A percentile compares a stretch with the other conserved stretches of the same genome.
Evolutionary conservation across 2,888 invertebrate genomes (phyloP).

Genomic region (Scaptomyza caliginosa): DNA sequence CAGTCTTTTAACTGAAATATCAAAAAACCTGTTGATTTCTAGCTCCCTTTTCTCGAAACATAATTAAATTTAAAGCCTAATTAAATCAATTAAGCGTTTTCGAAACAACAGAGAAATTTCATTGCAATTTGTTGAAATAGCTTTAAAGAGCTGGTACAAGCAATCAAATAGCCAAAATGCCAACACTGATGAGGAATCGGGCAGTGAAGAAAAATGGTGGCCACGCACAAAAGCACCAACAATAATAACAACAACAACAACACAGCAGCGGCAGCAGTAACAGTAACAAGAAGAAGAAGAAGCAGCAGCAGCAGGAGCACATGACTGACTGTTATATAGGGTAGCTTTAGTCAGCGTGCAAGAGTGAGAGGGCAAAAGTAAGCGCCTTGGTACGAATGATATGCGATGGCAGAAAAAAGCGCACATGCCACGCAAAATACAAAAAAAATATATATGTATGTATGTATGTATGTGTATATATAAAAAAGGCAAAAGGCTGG

Average conservation of each 20-base stretch:
- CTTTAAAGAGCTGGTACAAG: neutral
- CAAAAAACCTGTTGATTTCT: no score
- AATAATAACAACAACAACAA: slow-evolving; percentile 25
- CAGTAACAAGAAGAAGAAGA: slow-evolving; percentile 30
- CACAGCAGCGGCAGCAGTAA: slow-evolving; percentile 22
- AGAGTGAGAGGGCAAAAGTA: slow-evolving; percentile 17
- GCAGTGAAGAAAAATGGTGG: slow-evolving; percentile 65
- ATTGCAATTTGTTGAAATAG: neutral
- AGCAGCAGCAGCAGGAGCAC: slow-evolving; percentile 21
- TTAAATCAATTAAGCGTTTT: neutral
- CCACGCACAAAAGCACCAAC: slow-evolving; percentile 42
- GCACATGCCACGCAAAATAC: slow-evolving; percentile 64
- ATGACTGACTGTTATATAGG: slow-evolving; percentile 51
- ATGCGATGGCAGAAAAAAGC: slow-evolving; percentile 53
- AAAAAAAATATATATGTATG: neutral
- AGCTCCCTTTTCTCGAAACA: no score
- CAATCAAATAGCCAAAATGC: slow-evolving; percentile 7
- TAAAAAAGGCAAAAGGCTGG: slow-evolving; percentile 13
- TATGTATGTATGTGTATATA: no score
- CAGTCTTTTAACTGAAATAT: no score
- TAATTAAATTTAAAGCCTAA: no score
- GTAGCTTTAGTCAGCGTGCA: slow-evolving; percentile 38
- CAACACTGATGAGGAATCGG: slow-evolving; percentile 11
- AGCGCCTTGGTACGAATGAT: slow-evolving; percentile 19
- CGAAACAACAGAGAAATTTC: neutral